Evolutionary conservation across 2,113 vertebrate species (phyloP), one percentile per base, ranked within the genome.

Genomic region (Spizaetus ornatus): DNA sequence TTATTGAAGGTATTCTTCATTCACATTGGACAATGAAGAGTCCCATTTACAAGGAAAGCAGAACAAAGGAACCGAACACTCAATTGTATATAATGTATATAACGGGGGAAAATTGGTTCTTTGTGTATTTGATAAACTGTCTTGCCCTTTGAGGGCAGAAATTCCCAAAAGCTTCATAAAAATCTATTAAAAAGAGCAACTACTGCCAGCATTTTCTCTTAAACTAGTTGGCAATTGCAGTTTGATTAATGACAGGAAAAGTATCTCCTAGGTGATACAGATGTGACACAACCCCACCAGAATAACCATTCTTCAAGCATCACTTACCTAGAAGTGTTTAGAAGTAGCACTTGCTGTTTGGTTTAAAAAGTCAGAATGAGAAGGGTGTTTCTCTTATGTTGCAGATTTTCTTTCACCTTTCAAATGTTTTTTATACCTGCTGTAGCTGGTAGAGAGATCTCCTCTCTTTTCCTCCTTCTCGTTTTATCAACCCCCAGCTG

Each of bases 11-110:
- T 36, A 7, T 88, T 87, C 66, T 94, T 74, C 78, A 45, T 70
- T 90, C 65, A 11, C 61, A 16, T 56, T 0, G 1, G 88, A 66
- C 71, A 85, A 7, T 34, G 62, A 66, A 86, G 86, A 91, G 48
- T 67, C 61, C 72, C 27, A 22, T 42, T 31, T 78, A 58, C 93
- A 93, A 70, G 62, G 92, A 97, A 93, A 81, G 61, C 21, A 40
- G 69, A 55, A 48, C 56, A 95, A 97, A 97, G 87, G 83, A 97
- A 92, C 86, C 88, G 81, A 93, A 83, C 80, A 85, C 26, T 95
- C 52, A 80, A 3, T 23, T 97, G 92, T 96, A 96, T 77, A 97
- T 90, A 90, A 83, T 97, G 95, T 98, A 97, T 47, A 98, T 96
- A 97, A 92, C 2, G 2, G 85, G 87, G 71, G 36, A 82, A 85